Evolutionary conservation across 1,140 invertebrate genomes (phyloP).

Genomic region (Ephestia elutella): DNA sequence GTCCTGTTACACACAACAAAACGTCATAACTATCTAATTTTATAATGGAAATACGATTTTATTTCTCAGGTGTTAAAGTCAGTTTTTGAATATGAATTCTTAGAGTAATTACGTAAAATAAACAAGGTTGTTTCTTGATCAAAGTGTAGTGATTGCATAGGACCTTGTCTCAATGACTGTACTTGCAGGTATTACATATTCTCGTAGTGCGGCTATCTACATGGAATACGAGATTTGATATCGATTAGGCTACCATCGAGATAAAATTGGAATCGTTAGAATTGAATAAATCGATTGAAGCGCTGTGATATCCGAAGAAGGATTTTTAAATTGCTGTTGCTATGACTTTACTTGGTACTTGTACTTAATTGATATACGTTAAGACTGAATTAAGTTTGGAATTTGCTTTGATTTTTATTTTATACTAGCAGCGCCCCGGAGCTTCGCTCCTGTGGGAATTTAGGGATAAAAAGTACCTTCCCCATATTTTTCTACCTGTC

Average conservation of each 20-base stretch:
- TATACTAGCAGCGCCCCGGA: too few relatives aligned
- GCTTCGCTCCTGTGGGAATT: too few relatives aligned
- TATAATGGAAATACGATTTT: neutral
- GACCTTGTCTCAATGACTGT: slow-evolving; percentile 18
- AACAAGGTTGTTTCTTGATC: slow-evolving; percentile 3
- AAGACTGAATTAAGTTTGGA: neutral
- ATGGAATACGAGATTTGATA: slow-evolving; percentile 46
- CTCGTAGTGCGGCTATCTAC: slow-evolving; percentile 45
- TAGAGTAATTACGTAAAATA: neutral
- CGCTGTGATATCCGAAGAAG: slow-evolving; percentile 37
- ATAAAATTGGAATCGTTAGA: slow-evolving; percentile 65
- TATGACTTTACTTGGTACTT: neutral
- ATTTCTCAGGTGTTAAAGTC: neutral
- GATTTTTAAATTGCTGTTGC: slow-evolving; percentile 43
- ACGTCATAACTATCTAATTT: neutral
- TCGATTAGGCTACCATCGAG: slow-evolving; percentile 39
- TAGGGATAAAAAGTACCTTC: too few relatives aligned
- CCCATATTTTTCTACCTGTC: too few relatives aligned
- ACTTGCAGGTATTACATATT: slow-evolving; percentile 37
- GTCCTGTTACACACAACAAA: neutral
- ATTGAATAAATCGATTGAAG: slow-evolving; percentile 51
- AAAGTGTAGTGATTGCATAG: slow-evolving; percentile 3
- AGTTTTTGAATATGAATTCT: neutral
- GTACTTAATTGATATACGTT: neutral
- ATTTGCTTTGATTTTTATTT: too few relatives aligned